Conservation (phyloP, 2,888 invertebrate genomes). For the Meganola albula region DNA sequence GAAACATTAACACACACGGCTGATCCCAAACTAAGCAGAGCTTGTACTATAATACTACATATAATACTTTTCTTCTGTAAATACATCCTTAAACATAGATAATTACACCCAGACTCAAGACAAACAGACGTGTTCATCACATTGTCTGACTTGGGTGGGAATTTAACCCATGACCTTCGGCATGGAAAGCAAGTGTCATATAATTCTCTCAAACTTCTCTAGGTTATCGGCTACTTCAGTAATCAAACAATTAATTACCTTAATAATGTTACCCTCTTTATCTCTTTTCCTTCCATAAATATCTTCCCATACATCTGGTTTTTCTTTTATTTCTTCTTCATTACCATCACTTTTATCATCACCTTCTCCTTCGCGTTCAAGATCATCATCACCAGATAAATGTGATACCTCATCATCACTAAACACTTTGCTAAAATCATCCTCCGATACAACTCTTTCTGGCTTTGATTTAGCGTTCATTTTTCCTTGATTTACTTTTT, state of each 20-base stretch:
- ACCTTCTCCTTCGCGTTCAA: slow-evolving; percentile 29
- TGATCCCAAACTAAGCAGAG: no score
- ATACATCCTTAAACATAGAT: no score
- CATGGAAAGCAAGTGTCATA: no score
- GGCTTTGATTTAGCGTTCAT: slow-evolving; percentile 13
- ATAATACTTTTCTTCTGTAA: no score
- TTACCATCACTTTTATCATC: slow-evolving; percentile 33
- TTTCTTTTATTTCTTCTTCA: slow-evolving; percentile 38
- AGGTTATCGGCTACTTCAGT: no score
- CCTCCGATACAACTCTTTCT: slow-evolving; percentile 36
- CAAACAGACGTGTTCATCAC: no score
- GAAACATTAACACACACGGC: no score
- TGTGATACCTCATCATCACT: slow-evolving; percentile 71
- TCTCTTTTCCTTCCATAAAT: slow-evolving; percentile 94
- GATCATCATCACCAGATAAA: slow-evolving; percentile 50
- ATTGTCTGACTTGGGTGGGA: no score
- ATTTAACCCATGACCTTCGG: no score
- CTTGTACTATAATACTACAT: no score
- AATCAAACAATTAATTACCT: slow-evolving; percentile 49
- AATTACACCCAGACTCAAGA: no score
- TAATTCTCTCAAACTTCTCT: no score
- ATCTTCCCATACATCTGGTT: slow-evolving; percentile 86
- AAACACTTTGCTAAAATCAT: slow-evolving; percentile 53
- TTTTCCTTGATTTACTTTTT: slow-evolving; percentile 21
- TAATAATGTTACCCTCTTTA: slow-evolving; percentile 86